Evolutionary conservation across 2,888 invertebrate genomes (phyloP), one percentile per base, ranked within the genome.

Genomic region (Drosophila subsilvestris): DNA sequence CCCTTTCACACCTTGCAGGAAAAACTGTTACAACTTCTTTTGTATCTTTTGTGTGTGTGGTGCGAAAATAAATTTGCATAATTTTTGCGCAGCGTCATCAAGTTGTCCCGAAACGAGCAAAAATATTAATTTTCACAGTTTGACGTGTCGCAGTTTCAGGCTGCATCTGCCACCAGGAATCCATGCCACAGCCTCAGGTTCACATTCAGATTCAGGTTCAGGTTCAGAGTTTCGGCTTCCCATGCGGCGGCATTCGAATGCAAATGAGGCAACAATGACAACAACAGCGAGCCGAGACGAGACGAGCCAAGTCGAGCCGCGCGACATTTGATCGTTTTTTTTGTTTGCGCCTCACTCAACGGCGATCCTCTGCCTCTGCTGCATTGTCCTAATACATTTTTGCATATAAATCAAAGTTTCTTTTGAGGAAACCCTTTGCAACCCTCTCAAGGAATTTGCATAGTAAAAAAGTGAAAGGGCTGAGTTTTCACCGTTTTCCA

Each of bases 71-170:
- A 87, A 88, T 88, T 90, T 89, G 88, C 90, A 89, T 88, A 89
- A 74, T 76, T 81, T 90, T 75, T 80, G 86, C 87, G 75, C 76
- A 79, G 56, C 78, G 62, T 73, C 76, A 78, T 51, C 72, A 74
- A 81, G 63, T 72, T 62, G 66, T 66, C 75, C 75, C 86, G 66
- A 84, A 84, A 63, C 71, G 75, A 63, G 78, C 76, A 60, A 86
- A 90, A 89, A 88, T 89, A 90, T 90, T 88, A 89, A 90, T 90
- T 90, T 90, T 90, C 90, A 88, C 90, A 90, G 90, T 89, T 75
- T 84, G 90, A 82, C 80, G 62, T 74, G 73, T 81, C 66, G 66
- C 68, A n/a, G 25, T 54, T 29, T 32, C 51, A 47, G 32, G 32
- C 10, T 32, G 32, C 65, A 65, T 65, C 65, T 65, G 66, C 66